Conservation (phyloP, 2,113 vertebrate species). For the Callionymus lyra region DNA sequence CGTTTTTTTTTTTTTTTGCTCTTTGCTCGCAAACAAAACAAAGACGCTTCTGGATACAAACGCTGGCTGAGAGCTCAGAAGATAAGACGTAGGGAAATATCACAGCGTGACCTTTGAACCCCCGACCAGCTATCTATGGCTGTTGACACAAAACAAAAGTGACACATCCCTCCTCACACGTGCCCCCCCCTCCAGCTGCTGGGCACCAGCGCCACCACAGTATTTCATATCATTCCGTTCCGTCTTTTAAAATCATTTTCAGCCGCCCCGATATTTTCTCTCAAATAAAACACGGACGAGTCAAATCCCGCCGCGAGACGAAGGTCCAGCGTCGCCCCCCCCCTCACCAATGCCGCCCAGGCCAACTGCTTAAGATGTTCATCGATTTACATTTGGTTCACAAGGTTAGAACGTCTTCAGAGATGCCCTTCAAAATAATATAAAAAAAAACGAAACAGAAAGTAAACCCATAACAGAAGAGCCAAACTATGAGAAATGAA, state of each 20-base stretch:
- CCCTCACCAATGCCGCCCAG: no score
- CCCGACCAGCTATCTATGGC: constrained; percentile 45
- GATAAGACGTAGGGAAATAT: constrained; percentile 44
- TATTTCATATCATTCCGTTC: no score
- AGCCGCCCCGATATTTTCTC: no score
- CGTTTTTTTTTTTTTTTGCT: constrained; percentile 7
- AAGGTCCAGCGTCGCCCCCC: not conserved
- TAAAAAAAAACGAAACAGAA: no score
- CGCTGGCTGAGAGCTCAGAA: constrained; percentile 15
- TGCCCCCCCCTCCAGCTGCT: constrained; percentile 35
- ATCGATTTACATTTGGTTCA: not conserved
- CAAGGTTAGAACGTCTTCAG: not conserved
- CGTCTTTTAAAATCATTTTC: constrained; percentile 15
- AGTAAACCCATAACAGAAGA: no score
- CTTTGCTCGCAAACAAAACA: constrained; percentile 5
- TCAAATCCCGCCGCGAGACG: not conserved
- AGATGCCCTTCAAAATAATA: no score
- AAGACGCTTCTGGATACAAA: constrained; percentile 32
- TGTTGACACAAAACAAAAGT: constrained; percentile 59
- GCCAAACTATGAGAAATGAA: no score
- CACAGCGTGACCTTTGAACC: constrained; percentile 49
- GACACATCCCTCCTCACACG: constrained; percentile 52
- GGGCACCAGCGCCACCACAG: constrained; percentile 10
- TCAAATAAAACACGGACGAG: no score
- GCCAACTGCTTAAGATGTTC: no score